Evolutionary conservation across 2,113 vertebrate species (phyloP).

Genomic region (Mionectes macconnelli): DNA sequence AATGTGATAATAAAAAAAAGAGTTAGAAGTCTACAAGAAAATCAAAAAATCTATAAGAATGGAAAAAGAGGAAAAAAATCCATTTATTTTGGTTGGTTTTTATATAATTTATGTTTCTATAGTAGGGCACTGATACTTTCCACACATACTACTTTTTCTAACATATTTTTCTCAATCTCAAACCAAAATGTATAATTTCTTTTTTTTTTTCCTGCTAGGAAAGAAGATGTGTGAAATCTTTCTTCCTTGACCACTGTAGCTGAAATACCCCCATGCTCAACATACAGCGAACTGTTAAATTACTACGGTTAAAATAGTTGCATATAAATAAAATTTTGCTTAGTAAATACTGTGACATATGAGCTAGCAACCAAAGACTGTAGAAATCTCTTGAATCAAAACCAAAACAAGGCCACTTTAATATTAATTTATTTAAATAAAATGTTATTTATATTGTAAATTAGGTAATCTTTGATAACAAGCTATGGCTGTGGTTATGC

Average conservation of each 20-base stretch:
- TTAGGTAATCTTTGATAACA: background rate
- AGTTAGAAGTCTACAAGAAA: background rate
- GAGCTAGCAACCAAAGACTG: background rate
- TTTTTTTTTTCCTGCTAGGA: background rate
- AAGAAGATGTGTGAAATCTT: constrained; percentile 1
- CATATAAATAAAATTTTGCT: background rate
- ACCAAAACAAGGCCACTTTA: background rate
- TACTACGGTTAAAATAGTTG: background rate
- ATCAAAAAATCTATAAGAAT: background rate
- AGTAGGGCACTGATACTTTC: background rate
- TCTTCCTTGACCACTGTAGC: background rate
- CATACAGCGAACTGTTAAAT: background rate
- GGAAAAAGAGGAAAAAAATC: background rate
- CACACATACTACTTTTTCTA: background rate
- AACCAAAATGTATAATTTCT: background rate
- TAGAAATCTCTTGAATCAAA: background rate
- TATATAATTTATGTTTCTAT: background rate
- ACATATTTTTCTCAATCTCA: background rate
- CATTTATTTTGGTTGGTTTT: background rate
- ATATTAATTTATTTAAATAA: background rate
- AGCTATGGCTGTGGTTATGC: background rate
- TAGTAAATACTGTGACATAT: background rate
- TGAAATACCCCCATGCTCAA: background rate
- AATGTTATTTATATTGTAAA: background rate
- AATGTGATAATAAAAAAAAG: background rate